Evolutionary conservation across 2,888 invertebrate species (phyloP), one percentile per base, ranked within the genome.

Genomic region (Acrobasis consociella): DNA sequence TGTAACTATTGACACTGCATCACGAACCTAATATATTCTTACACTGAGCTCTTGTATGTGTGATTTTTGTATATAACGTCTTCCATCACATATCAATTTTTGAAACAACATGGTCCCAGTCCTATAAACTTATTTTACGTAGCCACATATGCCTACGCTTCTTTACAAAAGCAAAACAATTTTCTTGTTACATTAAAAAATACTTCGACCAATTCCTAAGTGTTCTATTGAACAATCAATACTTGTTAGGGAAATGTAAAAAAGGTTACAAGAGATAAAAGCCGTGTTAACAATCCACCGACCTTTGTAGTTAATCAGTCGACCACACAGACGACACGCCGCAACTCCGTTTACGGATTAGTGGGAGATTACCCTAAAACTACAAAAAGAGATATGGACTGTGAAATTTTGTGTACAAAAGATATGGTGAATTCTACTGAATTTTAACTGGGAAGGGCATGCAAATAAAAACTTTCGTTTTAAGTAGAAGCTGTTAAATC

Each of bases 241-340:
- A 22, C 16, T 62, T 61, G 52, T 58, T 55, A 62, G 56, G 66
- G 68, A 70, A 63, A 69, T 68, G 72, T 72, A 69, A 71, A 75
- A 62, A 74, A 71, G 66, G 62, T 67, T 31, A 70, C 70, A 69
- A 65, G 67, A 66, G 66, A 70, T 64, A 65, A 65, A 49, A 17
- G 16, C 13, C 15, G 63, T 65, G 65, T 65, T 62, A 49, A 66
- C 68, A 67, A 67, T 31, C 66, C 67, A 70, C 66, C 66, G 69
- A 70, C 72, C 76, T 81, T 80, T 82, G 78, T 78, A 73, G 75
- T 75, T 72, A 77, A 74, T 67, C 72, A 70, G 56, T 65, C 64
- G 78, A 78, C 82, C 80, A 79, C 78, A 80, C 78, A 69, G 68
- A 65, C 58, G 56, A 65, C 66, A 63, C 67, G 55, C 63, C 64